Conservation (phyloP, 1,140 invertebrate genomes). For the Orchesella cincta region DNA sequence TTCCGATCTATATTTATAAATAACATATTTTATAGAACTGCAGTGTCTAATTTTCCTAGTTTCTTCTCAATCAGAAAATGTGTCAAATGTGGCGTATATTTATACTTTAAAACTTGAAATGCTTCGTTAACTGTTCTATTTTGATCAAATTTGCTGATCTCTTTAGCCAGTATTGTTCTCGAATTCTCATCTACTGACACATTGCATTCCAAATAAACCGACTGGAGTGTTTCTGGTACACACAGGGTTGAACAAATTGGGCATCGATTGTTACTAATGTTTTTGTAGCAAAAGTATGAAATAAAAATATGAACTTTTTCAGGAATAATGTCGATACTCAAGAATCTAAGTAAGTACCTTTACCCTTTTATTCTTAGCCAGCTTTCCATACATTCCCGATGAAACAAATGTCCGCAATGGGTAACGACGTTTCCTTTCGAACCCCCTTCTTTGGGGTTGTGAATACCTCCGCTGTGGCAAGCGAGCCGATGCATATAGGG, state of each 20-base stretch:
- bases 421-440: slow-evolving; percentile 1
- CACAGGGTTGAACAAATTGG: slow-evolving; percentile 5
- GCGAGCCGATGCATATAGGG: slow-evolving; percentile 32
- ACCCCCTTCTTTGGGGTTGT: background rate
- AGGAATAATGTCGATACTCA: background rate
- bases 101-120: background rate
- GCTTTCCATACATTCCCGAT: slow-evolving; percentile 32
- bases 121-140: background rate
- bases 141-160: background rate
- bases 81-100: background rate
- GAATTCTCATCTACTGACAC: background rate
- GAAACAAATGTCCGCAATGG: slow-evolving; percentile 26
- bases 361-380: slow-evolving; percentile 31
- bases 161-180: background rate
- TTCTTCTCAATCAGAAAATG: background rate
- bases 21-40: background rate
- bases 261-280: slow-evolving; percentile 10
- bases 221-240: background rate
- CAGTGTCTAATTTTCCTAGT: background rate
- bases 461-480: background rate
- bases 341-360: background rate
- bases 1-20: slow-evolving; percentile 1
- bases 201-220: slow-evolving; percentile 26
- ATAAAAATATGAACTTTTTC: background rate
- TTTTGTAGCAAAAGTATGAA: background rate